phyloP scores from a whole-genome alignment of 2,113 vertebrate genomes.

The Noturus placidus region DNA sequence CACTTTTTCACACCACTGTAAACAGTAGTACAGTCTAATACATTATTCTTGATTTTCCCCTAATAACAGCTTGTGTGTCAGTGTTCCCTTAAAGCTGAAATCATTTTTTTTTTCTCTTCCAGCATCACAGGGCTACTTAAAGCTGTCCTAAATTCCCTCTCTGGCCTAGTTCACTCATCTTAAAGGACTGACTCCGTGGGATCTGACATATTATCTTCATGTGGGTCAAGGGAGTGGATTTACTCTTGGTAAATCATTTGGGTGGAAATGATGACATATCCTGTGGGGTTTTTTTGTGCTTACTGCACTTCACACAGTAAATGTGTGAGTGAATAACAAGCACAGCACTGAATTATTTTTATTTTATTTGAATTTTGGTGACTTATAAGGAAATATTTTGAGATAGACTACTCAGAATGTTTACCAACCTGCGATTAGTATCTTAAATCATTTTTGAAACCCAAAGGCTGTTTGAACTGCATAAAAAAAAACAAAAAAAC shows the following conservation, averaged over 20 bases:
- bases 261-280: not conserved
- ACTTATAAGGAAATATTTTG: not conserved
- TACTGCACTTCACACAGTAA: not conserved
- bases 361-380: not conserved
- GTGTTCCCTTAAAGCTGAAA: not conserved
- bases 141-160: slow-evolving; percentile 35
- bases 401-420: not conserved
- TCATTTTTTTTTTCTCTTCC: slow-evolving; percentile 4
- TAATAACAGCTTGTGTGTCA: slow-evolving; percentile 11
- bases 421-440: not conserved
- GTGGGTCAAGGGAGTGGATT: slow-evolving; percentile 4
- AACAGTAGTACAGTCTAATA: not conserved
- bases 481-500: not conserved
- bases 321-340: not conserved
- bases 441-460: not conserved
- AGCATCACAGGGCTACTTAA: slow-evolving; percentile 31
- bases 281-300: not conserved
- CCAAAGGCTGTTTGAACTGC: not conserved
- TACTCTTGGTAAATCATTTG: not conserved
- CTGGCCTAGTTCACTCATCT: slow-evolving; percentile 15
- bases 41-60: not conserved
- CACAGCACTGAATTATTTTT: not conserved
- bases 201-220: slow-evolving; percentile 21
- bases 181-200: slow-evolving; percentile 41
- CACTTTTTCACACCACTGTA: no score